Evolutionary conservation across 2,888 invertebrate species (phyloP), one percentile per base, ranked within the genome.

Genomic region (Callosobruchus maculatus): DNA sequence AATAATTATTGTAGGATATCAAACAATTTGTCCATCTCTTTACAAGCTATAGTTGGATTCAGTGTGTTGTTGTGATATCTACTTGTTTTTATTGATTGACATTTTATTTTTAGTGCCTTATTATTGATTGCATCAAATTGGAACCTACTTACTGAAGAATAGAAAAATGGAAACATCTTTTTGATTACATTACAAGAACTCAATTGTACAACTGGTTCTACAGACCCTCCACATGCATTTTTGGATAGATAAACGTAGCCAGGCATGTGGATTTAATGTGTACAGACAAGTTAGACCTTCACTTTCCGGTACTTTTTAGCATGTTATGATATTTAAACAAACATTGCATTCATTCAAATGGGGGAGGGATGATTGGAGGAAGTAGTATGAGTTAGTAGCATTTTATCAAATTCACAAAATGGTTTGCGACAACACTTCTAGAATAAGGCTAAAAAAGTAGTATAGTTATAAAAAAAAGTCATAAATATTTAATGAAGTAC

Each of bases 171-270:
- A 49, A 49, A 49, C 18, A 18, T 49, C 13, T 49, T 18, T 49
- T 49, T 49, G 49, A 49, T 13, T 49, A 18, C 30, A 30, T 5
- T 49, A 1, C 1, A 26, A 49, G 13, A 49, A 13, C 4, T 49
- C 18, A 49, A 49, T 49, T 49, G 13, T 49, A 49, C 18, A 49
- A 49, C 72, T 73, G 4, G 13, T 49, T 7, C 49, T 1, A 49
- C 5, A 49, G 49, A 49, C 49, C 80, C 49, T 49, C 49, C 84
- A 82, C 84, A 95, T 94, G 94, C 94, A 95, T 93, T 94, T 95
- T 90, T 95, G 94, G 94, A 94, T 94, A 86, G 93, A 94, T 87
- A 94, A 94, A 88, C 92, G 93, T 84, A 92, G 93, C 86, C 93
- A 93, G 87, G 89, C 89, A 89, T 93, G 93, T 88, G 92, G 93